Evolutionary conservation across 2,113 vertebrate species (phyloP).

Genomic region (Micronisus gabar): DNA sequence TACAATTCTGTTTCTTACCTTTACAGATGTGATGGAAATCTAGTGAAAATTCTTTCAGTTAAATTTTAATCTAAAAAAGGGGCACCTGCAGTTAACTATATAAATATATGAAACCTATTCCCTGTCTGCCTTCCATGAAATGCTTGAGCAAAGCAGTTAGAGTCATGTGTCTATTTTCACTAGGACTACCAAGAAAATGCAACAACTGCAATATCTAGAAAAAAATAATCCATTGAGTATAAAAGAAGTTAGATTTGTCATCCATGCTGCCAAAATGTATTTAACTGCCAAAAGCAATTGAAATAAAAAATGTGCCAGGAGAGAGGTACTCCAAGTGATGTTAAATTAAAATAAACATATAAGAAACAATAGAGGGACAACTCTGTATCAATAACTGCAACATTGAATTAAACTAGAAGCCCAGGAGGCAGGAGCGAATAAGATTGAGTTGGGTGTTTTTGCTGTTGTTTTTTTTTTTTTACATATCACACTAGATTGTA

Average conservation of each 20-base stretch:
- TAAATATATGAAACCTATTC: background rate
- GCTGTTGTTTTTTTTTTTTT: background rate
- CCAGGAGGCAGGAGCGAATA: background rate
- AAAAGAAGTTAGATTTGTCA: background rate
- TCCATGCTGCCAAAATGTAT: background rate
- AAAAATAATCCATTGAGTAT: background rate
- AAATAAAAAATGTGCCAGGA: background rate
- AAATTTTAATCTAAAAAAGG: background rate
- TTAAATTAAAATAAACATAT: background rate
- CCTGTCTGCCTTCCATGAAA: background rate
- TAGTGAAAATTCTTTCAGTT: background rate
- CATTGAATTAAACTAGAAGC: background rate
- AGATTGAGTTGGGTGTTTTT: background rate
- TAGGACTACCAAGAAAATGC: background rate
- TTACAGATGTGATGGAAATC: background rate
- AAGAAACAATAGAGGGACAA: background rate
- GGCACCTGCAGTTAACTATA: background rate
- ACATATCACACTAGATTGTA: background rate
- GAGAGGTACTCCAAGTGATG: background rate
- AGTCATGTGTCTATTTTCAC: background rate
- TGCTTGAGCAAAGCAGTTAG: background rate
- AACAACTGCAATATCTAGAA: background rate
- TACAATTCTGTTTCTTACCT: background rate
- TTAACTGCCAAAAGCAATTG: background rate
- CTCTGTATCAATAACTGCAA: background rate